These are phyloP conservation scores for Gerosis bhagava DNA, from an alignment of 2,888 invertebrate genomes.

Conservation along the genomic window DNA sequence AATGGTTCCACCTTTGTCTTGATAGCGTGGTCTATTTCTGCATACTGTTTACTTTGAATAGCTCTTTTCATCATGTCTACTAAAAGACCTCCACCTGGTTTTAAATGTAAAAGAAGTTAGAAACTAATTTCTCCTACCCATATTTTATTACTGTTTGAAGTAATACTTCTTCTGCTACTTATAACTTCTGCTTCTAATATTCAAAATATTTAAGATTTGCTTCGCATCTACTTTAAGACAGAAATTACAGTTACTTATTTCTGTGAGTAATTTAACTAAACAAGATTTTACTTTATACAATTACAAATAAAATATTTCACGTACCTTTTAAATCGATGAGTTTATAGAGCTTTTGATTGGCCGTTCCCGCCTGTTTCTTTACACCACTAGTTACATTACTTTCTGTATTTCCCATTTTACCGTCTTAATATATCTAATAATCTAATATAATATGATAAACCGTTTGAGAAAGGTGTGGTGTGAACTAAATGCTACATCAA, in stretches of 20 bases:
- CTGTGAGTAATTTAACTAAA: no score
- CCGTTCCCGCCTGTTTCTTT: constrained; percentile 96
- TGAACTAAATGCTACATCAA: background rate
- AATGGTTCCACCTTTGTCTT: constrained; percentile 95
- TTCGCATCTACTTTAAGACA: no score
- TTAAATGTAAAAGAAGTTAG: no score
- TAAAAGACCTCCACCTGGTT: constrained; percentile 92
- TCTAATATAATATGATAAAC: background rate
- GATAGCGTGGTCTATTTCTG: constrained; percentile 96
- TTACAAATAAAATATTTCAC: no score
- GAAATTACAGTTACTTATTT: no score
- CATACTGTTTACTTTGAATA: constrained; percentile 93
- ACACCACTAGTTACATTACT: constrained; percentile 96
- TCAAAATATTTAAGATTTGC: no score
- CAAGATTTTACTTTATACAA: no score
- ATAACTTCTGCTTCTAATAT: no score
- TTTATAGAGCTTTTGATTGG: constrained; percentile 92
- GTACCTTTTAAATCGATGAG: constrained; percentile 54
- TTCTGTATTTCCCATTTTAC: constrained; percentile 86
- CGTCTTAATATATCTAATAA: background rate
- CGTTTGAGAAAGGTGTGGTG: background rate
- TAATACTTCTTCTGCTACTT: no score
- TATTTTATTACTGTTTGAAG: no score
- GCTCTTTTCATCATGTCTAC: constrained; percentile 97
- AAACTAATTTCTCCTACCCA: no score